Evolutionary conservation across 2,113 vertebrate species (phyloP).

Genomic region (Diadophis punctatus): DNA sequence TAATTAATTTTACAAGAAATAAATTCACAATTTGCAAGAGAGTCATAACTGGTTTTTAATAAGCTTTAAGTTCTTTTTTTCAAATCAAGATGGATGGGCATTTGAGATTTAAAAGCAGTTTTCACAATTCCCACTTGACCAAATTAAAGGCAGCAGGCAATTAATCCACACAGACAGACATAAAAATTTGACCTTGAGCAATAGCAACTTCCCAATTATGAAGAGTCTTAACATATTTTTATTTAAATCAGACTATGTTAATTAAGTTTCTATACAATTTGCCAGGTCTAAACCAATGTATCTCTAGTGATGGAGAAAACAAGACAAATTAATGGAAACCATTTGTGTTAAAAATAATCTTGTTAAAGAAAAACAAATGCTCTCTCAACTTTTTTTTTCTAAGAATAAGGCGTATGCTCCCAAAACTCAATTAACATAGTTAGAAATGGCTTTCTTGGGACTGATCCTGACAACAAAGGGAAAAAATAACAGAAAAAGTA

Average conservation of each 20-base stretch:
- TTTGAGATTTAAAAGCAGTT: slow-evolving; percentile 50
- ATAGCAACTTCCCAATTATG: slow-evolving; percentile 24
- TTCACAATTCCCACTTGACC: slow-evolving; percentile 47
- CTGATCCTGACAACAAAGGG: slow-evolving; percentile 9
- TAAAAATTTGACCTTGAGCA: slow-evolving; percentile 55
- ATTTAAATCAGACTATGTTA: slow-evolving; percentile 43
- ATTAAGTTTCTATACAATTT: slow-evolving; percentile 32
- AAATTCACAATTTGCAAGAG: slow-evolving; percentile 20
- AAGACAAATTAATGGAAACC: slow-evolving; percentile 22
- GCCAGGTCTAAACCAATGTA: slow-evolving; percentile 32
- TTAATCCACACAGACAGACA: slow-evolving; percentile 36
- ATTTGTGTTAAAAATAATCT: slow-evolving; percentile 21
- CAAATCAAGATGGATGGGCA: slow-evolving; percentile 56
- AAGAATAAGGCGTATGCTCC: slow-evolving; percentile 22
- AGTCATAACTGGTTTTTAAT: slow-evolving; percentile 26
- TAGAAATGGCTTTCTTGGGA: slow-evolving; percentile 7
- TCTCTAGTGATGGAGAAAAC: slow-evolving; percentile 33
- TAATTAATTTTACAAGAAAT: slow-evolving; percentile 20
- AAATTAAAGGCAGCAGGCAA: slow-evolving; percentile 48
- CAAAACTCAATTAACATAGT: slow-evolving; percentile 26
- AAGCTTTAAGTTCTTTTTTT: slow-evolving; percentile 52
- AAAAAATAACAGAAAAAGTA: slow-evolving; percentile 15
- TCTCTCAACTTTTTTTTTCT: slow-evolving; percentile 6
- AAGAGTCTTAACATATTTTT: slow-evolving; percentile 38
- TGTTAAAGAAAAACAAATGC: slow-evolving; percentile 17